phyloP scores from a whole-genome alignment of 2,797 vertebrate genomes.

The Psittacula echo region DNA sequence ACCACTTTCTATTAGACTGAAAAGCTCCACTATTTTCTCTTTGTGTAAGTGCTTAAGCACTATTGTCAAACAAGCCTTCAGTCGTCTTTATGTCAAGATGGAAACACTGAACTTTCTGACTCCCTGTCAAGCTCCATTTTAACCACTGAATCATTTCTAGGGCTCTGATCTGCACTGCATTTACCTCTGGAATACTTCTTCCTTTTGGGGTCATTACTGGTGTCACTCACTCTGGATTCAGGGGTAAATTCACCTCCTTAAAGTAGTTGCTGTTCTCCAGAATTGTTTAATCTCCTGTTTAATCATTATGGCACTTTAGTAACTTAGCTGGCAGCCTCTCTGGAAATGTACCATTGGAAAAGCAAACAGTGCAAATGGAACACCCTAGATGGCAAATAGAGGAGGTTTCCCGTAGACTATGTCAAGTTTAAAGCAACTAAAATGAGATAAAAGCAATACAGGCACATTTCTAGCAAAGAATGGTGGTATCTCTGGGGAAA shows the following conservation, averaged over 20 bases:
- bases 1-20: background rate
- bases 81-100: background rate
- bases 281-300: slow-evolving; percentile 25
- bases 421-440: slow-evolving; percentile 4
- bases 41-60: background rate
- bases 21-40: background rate
- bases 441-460: slow-evolving; percentile 24
- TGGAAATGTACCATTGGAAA: slow-evolving; percentile 22
- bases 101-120: background rate
- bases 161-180: background rate
- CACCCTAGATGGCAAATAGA: slow-evolving; percentile 11
- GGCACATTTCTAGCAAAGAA: slow-evolving; percentile 43
- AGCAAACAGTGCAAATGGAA: slow-evolving; percentile 36
- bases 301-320: slow-evolving; percentile 16
- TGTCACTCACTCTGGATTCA: background rate
- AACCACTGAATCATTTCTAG: background rate
- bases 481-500: background rate
- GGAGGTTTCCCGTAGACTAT: background rate
- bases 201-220: background rate
- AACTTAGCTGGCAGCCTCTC: slow-evolving; percentile 1
- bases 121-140: background rate
- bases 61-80: background rate
- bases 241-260: background rate
- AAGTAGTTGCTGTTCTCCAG: background rate
- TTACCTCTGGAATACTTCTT: background rate